Evolutionary conservation across 2,113 vertebrate genomes (phyloP).

Genomic region (Lampris megalopsis): DNA sequence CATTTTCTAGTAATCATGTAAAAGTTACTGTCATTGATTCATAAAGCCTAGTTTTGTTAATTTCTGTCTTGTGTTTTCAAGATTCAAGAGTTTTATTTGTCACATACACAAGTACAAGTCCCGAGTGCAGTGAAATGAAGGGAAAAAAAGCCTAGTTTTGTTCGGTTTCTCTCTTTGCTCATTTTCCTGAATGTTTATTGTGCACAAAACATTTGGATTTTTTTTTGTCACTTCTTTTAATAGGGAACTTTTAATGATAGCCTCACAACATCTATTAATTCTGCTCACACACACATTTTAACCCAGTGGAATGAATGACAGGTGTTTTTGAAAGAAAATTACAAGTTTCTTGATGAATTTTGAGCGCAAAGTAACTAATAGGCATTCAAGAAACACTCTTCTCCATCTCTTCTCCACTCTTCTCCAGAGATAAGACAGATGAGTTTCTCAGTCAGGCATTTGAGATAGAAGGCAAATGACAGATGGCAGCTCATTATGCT

Average conservation of each 20-base stretch:
- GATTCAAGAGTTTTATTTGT: not conserved
- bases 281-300: conserved; percentile 20
- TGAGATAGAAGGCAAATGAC: conserved; percentile 48
- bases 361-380: conserved; percentile 45
- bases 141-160: conserved; percentile 5
- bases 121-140: no score
- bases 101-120: not conserved
- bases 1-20: no score
- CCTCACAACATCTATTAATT: conserved; percentile 35
- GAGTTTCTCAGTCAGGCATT: conserved; percentile 33
- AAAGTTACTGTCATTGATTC: no score
- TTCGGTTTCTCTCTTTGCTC: not conserved
- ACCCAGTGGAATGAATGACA: conserved; percentile 40
- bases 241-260: conserved; percentile 18
- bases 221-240: not conserved
- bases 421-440: conserved; percentile 53
- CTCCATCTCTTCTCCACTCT: conserved; percentile 60
- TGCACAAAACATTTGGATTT: no score
- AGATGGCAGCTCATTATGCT: conserved; percentile 66
- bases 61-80: no score
- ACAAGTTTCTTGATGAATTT: conserved; percentile 23
- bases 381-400: conserved; percentile 61
- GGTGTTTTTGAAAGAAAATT: conserved; percentile 46
- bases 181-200: not conserved
- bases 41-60: no score